Percentiles rank a stretch among this genome's conserved stretches.
Conservation (phyloP, 2,888 invertebrate species). For the Lydus trimaculatus region DNA sequence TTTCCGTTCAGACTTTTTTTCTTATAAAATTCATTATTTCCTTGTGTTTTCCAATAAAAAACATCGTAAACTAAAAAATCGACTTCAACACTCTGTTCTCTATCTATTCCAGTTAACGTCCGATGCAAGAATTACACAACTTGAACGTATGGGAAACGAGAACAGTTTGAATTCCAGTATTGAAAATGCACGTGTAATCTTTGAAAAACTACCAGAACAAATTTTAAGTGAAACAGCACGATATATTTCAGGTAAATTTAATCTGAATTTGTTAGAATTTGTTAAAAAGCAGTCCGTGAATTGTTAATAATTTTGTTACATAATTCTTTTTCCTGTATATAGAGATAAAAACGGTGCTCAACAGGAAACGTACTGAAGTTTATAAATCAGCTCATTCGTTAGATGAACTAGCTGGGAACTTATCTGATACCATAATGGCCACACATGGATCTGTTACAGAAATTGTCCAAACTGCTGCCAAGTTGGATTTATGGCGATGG, state of each 20-base stretch:
- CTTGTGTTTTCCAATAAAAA: background rate
- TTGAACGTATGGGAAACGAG: constrained; percentile 59
- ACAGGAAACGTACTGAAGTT: constrained; percentile 64
- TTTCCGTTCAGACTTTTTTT: background rate
- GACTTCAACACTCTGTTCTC: background rate
- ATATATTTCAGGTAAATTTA: constrained; percentile 66
- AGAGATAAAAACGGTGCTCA: constrained; percentile 69
- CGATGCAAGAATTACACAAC: constrained; percentile 49
- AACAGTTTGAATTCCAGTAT: constrained; percentile 68
- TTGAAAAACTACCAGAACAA: constrained; percentile 67
- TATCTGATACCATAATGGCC: constrained; percentile 41
- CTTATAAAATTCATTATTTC: too few species aligned
- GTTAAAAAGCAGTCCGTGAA: too few species aligned
- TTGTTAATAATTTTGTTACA: background rate
- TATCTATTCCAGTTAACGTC: constrained; percentile 47
- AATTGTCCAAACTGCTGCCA: constrained; percentile 62
- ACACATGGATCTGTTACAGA: constrained; percentile 53
- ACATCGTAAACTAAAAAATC: constrained; percentile 3
- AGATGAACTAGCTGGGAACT: constrained; percentile 67
- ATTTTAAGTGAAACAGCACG: constrained; percentile 66
- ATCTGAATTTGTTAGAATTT: background rate
- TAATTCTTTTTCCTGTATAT: constrained; percentile 34
- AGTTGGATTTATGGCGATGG: constrained; percentile 73
- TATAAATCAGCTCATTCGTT: constrained; percentile 67
- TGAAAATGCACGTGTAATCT: constrained; percentile 66